Base-by-base conservation (phyloP, 2,113 vertebrate genomes). In the Balaenoptera acutorostrata region DNA sequence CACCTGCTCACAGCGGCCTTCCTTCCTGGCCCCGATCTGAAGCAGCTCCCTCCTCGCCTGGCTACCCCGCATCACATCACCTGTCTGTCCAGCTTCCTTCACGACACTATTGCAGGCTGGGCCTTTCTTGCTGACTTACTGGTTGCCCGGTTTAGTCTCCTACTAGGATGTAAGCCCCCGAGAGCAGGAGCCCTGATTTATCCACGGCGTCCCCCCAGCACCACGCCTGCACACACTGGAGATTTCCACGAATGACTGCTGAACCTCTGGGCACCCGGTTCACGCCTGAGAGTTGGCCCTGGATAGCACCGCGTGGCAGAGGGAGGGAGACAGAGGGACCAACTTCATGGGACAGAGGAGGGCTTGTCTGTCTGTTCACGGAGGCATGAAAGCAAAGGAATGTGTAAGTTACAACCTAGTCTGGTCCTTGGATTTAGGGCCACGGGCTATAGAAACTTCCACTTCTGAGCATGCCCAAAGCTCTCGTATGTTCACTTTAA, bases 191-290 rank as follows among this genome's bases (percentile, higher is more conserved):
- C 21, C 31, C 29, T n/a, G 36, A 15, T 57, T 20, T 23, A 11
- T 7, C n/a, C 82, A 1, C 27, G 1, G 46, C 0, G 0, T 23
- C 11, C 7, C 25, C 41, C 4, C 31, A 6, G 12, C 20, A 39
- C 31, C 4, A 8, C 0, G 20, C 66, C 68, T 15, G 15, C 21
- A 10, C 1, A 0, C 1, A 0, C 18, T 14, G 12, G 2, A 8
- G 8, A 27, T 5, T 21, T 0, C 63, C 14, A 9, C 1, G 2
- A 52, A 9, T 11, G 3, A 46, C 25, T 5, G 3, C 10, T 7
- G 49, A 25, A 23, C 18, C 44, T 8, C 74, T 2, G 2, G 49
- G 64, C 17, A 5, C 31, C 69, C 1, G 3, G n/a, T 1, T 12
- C 71, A 10, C 2, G 46, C 29, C 63, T 25, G 4, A 27, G 78